These are phyloP conservation scores for Crotophaga sulcirostris DNA, from an alignment of 2,113 vertebrate species.

Conservation along the genomic window DNA sequence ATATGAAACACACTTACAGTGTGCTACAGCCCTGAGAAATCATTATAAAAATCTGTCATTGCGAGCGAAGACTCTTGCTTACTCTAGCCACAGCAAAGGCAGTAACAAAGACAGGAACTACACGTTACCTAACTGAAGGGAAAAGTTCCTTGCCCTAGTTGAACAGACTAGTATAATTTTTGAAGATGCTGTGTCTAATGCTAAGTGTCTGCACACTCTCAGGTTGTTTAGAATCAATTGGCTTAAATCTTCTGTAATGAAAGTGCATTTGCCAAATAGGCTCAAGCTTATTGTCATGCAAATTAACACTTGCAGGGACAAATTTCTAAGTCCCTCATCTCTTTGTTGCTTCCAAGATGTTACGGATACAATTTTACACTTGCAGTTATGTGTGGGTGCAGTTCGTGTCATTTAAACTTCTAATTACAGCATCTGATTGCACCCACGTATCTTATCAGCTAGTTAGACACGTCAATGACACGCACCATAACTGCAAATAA, in stretches of 20 bases:
- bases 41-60: constrained; percentile 17
- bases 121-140: background rate
- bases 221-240: constrained; percentile 51
- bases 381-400: constrained; percentile 58
- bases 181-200: constrained; percentile 1
- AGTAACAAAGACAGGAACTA: background rate
- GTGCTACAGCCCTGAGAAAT: constrained; percentile 43
- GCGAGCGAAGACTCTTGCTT: background rate
- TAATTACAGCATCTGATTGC: constrained; percentile 62
- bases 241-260: constrained; percentile 49
- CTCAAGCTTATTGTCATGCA: constrained; percentile 37
- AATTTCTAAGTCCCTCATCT: constrained; percentile 29
- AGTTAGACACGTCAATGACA: constrained; percentile 55
- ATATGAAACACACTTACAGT: background rate
- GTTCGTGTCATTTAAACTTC: constrained; percentile 65
- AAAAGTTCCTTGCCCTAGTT: constrained; percentile 44
- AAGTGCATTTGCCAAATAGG: constrained; percentile 39
- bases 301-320: constrained; percentile 44
- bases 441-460: constrained; percentile 58
- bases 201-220: constrained; percentile 25
- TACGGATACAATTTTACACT: constrained; percentile 47
- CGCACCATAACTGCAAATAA: constrained; percentile 45
- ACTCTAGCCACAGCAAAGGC: background rate
- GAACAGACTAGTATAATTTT: constrained; percentile 39
- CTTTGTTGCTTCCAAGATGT: constrained; percentile 52